Evolutionary conservation across 2,888 invertebrate genomes (phyloP), one percentile per base, ranked within the genome.

Genomic region (Quadroppia sp.): DNA sequence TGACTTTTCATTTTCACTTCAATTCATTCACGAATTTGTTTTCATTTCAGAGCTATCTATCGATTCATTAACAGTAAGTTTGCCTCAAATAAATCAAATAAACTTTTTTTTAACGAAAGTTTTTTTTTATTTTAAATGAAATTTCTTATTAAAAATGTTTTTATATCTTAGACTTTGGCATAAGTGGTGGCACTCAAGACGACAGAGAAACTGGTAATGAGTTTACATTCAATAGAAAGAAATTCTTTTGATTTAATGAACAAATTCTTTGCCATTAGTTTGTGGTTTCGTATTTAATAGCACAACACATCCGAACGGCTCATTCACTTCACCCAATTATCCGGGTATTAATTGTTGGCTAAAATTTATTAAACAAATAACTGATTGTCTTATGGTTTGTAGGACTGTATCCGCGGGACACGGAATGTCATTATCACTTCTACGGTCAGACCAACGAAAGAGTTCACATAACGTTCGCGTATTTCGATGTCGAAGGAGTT

Each of bases 401-500:
- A 74, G 74, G 78, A 7, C 71, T 74, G 0, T 84, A 84, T 77
- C 82, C 82, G 0, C 77, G 81, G n/a, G 79, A 80, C 71, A 78
- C 81, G 6, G 80, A 80, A 73, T 84, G 84, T 78, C 80, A 80
- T 70, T 84, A 82, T 77, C 79, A 81, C 56, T 83, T 84, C 78
- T 78, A 79, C 64, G 83, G 82, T 42, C 78, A 78, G 48, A 75
- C 78, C n/a, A 79, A 80, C 17, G 82, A 83, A 75, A 78, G 78
- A 73, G 81, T 83, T 23, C 78, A 79, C 75, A 78, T 83, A 42
- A 89, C 90, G 81, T 95, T 95, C 82, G 89, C 89, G 69, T 91
- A 90, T 83, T 95, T 95, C 81, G 94, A 95, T 82, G 91, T 97
- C 59, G 96, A 97, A 83, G 97, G 96, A 77, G 90, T 95, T 75